Conservation (phyloP, 2,888 invertebrate genomes). For the Metopia argyrocephala region DNA sequence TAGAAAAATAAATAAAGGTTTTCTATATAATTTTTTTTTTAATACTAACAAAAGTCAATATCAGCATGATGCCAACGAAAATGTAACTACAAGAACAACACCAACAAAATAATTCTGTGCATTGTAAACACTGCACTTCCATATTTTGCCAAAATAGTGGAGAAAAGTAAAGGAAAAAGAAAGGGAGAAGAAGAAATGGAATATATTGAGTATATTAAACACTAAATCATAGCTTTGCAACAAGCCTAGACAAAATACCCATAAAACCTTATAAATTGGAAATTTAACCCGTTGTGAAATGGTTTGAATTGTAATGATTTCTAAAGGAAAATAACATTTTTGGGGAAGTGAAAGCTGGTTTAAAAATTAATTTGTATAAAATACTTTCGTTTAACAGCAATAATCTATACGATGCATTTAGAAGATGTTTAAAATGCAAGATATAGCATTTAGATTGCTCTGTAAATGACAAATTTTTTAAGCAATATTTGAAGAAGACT, state of each 20-base stretch:
- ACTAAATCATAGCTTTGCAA: slow-evolving; percentile 56
- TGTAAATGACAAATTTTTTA: no score
- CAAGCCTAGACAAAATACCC: slow-evolving; percentile 48
- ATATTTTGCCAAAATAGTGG: slow-evolving; percentile 31
- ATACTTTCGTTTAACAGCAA: no score
- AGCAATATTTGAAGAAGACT: no score
- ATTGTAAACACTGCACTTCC: slow-evolving; percentile 29
- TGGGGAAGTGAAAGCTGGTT: no score
- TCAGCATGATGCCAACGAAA: slow-evolving; percentile 41
- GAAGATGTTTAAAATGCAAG: no score
- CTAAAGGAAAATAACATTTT: no score
- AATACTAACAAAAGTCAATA: slow-evolving; percentile 43
- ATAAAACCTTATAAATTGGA: slow-evolving; percentile 32
- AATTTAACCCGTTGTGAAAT: slow-evolving; percentile 43
- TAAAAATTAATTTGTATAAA: no score
- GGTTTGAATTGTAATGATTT: no score
- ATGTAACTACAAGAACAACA: slow-evolving; percentile 1
- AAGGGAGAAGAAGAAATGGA: slow-evolving; percentile 11
- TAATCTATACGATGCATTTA: no score
- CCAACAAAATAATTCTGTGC: slow-evolving; percentile 14
- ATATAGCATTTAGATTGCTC: no score
- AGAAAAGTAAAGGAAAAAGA: no score
- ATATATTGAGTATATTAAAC: slow-evolving; percentile 55
- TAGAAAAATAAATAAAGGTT: background rate
- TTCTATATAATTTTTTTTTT: background rate